Evolutionary conservation across 2,113 vertebrate genomes (phyloP).

Genomic region (Ia io): DNA sequence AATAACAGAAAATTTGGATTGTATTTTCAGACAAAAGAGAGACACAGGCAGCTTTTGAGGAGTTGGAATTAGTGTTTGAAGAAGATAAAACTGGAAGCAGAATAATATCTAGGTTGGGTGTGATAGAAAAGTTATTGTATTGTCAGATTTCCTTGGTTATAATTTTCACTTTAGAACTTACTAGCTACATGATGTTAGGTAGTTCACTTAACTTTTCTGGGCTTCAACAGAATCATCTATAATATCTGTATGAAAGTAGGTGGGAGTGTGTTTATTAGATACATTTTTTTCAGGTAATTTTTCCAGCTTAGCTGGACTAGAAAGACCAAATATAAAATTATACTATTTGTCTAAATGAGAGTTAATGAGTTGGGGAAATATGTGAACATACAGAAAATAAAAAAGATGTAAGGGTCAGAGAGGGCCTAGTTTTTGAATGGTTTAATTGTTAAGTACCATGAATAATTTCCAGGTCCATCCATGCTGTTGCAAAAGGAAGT

Average conservation of each 20-base stretch:
- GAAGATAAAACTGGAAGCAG: constrained; percentile 15
- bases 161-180: constrained; percentile 16
- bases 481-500: too few species aligned
- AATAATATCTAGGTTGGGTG: not conserved
- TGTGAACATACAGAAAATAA: not conserved
- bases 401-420: not conserved
- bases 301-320: not conserved
- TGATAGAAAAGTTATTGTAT: not conserved
- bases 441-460: not conserved
- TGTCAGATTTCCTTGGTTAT: constrained; percentile 19
- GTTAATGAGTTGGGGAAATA: not conserved
- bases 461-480: not conserved
- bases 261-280: not conserved
- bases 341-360: not conserved
- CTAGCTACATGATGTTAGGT: not conserved
- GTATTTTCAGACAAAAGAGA: constrained; percentile 21
- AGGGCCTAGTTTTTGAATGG: not conserved
- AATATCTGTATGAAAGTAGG: not conserved
- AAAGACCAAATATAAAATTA: constrained; percentile 2
- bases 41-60: not conserved
- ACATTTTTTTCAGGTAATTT: not conserved
- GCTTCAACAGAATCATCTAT: not conserved
- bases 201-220: not conserved
- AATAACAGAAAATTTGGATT: not conserved
- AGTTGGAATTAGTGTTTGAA: not conserved